These are phyloP conservation scores for Zalophus californianus DNA, from an alignment of 2,797 vertebrate species.

Conservation along the genomic window DNA sequence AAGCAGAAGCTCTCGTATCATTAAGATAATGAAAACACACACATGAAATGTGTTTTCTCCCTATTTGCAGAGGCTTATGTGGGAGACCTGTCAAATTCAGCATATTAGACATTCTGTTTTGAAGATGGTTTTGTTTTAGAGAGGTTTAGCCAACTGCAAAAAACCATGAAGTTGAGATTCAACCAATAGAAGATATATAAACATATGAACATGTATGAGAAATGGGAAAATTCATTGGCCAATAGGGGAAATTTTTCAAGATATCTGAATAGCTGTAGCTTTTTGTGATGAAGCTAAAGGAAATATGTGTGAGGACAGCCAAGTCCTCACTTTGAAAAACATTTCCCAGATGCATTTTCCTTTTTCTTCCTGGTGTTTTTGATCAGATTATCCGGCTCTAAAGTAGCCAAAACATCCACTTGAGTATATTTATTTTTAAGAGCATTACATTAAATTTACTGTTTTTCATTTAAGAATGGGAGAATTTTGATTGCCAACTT, in stretches of 20 bases:
- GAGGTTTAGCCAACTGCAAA: background rate
- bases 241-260: background rate
- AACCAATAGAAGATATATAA: background rate
- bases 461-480: constrained; percentile 42
- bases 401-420: constrained; percentile 38
- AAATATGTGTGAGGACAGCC: background rate
- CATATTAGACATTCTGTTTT: background rate
- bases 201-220: background rate
- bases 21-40: background rate
- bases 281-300: background rate
- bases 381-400: background rate
- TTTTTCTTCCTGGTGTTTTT: constrained; percentile 17
- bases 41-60: background rate
- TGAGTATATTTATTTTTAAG: constrained; percentile 47
- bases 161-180: background rate
- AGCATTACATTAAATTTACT: constrained; percentile 38
- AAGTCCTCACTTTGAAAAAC: constrained; percentile 7
- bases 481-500: constrained; percentile 60
- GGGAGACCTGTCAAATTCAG: background rate
- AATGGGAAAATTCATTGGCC: background rate
- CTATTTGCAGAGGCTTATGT: background rate
- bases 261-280: constrained; percentile 7
- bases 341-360: background rate
- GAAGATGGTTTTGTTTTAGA: background rate
- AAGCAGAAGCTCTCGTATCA: background rate